Base-by-base conservation (phyloP, 2,888 invertebrate species). In the Eupithecia exiguata region DNA sequence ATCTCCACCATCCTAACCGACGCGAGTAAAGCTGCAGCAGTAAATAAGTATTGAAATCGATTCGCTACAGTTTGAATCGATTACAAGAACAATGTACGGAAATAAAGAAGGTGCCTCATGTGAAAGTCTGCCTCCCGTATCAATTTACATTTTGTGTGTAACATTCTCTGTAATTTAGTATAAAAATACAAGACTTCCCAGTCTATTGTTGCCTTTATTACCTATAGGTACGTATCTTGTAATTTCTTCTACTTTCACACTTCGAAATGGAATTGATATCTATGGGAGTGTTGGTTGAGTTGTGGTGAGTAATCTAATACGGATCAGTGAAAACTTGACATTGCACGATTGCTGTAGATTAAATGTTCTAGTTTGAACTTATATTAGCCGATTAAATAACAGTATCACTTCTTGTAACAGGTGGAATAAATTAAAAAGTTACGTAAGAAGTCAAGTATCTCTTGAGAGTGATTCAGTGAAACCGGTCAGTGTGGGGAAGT, bases 261-360 rank as follows among this genome's bases (percentile, higher is more conserved):
- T 18, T 46, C 46, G 46, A 18, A 58, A 71, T 75, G 85, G 82
- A 85, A 86, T 75, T 53, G 80, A 86, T 81, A 81, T 78, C 80
- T 84, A 83, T 83, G 83, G 76, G 83, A 84, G 80, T 80, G 69
- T 78, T 79, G 63, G 80, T 80, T 84, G 84, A 61, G 80, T 80
- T 84, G 84, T 80, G 84, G 84, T 79, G 68, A 80, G 77, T 79
- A 74, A 80, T 75, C 62, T 75, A 72, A 80, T 78, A 80, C 77
- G 75, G 77, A 77, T 76, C 70, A 70, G 76, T 74, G 70, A 75
- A 75, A 75, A 73, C 46, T 66, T 72, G 71, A 69, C 72, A 72
- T 74, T 68, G 66, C 49, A n/a, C 49, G 38, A 40, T 67, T 70
- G 25, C 21, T 25, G 25, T 25, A 58, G 58, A 25, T 58, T 25